Evolutionary conservation across 1,140 invertebrate species (phyloP), one percentile per base, ranked within the genome.

Genomic region (Trinorchestia longiramus): DNA sequence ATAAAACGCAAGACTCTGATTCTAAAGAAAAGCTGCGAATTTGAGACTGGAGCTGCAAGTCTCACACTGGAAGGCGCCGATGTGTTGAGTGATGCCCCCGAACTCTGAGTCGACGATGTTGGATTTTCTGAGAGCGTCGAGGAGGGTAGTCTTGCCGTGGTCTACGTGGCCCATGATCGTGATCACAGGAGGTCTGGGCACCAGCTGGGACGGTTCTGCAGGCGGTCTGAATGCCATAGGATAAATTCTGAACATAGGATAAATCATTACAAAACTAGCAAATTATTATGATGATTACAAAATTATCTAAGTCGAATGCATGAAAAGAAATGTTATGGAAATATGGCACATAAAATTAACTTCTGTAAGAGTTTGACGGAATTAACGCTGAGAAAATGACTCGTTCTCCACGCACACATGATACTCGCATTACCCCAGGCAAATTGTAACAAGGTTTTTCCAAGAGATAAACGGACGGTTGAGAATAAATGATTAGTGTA

Each of bases 131-230:
- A 99, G 97, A 0, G 98, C 97, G 97, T 99, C 99, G 17, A 99
- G 97, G 6, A 99, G 97, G 6, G 99, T 99, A 8, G 99, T 99
- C 98, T 99, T 99, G 0, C 99, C 99, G 98, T 99, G 99, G 98
- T 99, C 99, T 1, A 99, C 99, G 97, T 99, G 99, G 0, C 99
- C 99, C 99, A 99, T 99, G 40, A 99, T 99, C 8, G 99, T 99
- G 0, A 99, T 99, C 1, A 99, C 98, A 0, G 99, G 99, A 44
- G 98, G 98, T 45, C 99, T 97, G 19, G 97, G 97, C 88, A 98
- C 98, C 28, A 99, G 97, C 36, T 98, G 97, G 77, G 98, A 97
- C 0, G 98, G 97, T 47, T 98, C 97, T 41, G 98, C 98, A 0
- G 98, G 98, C 0, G 98, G 98, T 92, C 98, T 97, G 90, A 62